Base-by-base conservation (phyloP, 2,888 invertebrate species). In the Boloria selene region DNA sequence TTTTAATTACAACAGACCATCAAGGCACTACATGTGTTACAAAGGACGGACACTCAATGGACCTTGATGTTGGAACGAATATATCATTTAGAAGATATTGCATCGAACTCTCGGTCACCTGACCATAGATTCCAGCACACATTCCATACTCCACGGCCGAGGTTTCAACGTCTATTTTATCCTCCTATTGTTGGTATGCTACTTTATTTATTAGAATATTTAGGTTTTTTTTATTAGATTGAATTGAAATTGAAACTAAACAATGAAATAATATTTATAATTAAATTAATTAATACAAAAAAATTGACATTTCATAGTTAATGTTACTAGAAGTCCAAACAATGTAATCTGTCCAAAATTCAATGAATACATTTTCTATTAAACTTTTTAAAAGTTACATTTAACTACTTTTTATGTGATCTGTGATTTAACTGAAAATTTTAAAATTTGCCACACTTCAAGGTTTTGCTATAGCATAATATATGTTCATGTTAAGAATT, bases 41-140 rank as follows among this genome's bases (percentile, higher is more conserved):
- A 97, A 85, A 94, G 98, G 70, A 98, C 98, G 4, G 98, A 98
- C 85, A 98, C 98, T 0, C 97, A 99, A 81, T 99, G 98, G 98
- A 95, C 95, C 71, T 93, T 97, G 72, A 94, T 98, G 83, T 94
- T 98, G 64, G 94, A 96, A 74, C 94, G 95, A 68, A 95, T 96
- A 62, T 94, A 96, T 77, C 95, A 96, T 76, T 92, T 98, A 72
- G 99, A 99, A 85, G 99, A 99, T 84, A 94, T 97, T 14, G 94
- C 96, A 5, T 93, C 95, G 71, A 98, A 98, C 90, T 93, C 86
- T 31, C 92, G 93, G 47, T 93, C 94, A 0, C 89, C 92, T 0
- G 94, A 94, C 71, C 83, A 84, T 1, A 85, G 93, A 17, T 94
- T 94, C 73, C 93, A 96, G 81, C 94, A 95, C 67, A 95, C 96